phyloP scores from a whole-genome alignment of 2,888 invertebrate species.

The Panzeria rudis region DNA sequence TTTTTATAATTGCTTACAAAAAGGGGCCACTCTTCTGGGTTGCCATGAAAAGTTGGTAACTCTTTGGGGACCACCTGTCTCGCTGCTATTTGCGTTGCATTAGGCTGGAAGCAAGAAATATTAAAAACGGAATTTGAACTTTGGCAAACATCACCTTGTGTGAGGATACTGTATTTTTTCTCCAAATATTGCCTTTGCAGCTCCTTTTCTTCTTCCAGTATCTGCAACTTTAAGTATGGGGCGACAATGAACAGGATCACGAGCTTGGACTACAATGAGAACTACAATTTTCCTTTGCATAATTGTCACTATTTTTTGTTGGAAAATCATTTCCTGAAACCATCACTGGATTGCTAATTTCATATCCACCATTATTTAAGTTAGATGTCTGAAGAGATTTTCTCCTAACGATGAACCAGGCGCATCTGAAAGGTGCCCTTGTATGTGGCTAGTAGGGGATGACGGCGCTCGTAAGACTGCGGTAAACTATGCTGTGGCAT shows the following conservation, averaged over 20 bases:
- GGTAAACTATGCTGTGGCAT: not conserved
- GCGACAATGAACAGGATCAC: not conserved
- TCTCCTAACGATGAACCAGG: not conserved
- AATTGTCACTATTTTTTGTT: not conserved
- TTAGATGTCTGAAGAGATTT: not conserved
- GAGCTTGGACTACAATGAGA: conserved; percentile 6
- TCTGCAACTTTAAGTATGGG: not conserved
- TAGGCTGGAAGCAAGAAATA: too few relatives aligned
- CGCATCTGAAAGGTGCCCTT: not conserved
- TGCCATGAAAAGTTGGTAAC: conserved; percentile 63
- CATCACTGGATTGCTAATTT: not conserved
- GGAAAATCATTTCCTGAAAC: not conserved
- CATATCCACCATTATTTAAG: not conserved
- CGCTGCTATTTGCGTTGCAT: conserved; percentile 66
- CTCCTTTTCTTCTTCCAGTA: too few relatives aligned
- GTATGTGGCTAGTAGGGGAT: not conserved
- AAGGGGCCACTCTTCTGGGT: conserved; percentile 64
- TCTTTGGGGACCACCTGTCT: conserved; percentile 62
- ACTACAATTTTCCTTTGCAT: conserved; percentile 5
- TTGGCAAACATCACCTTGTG: too few relatives aligned
- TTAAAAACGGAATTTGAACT: too few relatives aligned
- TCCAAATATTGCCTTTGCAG: too few relatives aligned
- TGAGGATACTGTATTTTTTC: too few relatives aligned
- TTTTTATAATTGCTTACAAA: conserved; percentile 69
- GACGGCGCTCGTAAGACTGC: not conserved